Base-by-base conservation (phyloP, 2,888 invertebrate genomes). In the Magallana nippona region DNA sequence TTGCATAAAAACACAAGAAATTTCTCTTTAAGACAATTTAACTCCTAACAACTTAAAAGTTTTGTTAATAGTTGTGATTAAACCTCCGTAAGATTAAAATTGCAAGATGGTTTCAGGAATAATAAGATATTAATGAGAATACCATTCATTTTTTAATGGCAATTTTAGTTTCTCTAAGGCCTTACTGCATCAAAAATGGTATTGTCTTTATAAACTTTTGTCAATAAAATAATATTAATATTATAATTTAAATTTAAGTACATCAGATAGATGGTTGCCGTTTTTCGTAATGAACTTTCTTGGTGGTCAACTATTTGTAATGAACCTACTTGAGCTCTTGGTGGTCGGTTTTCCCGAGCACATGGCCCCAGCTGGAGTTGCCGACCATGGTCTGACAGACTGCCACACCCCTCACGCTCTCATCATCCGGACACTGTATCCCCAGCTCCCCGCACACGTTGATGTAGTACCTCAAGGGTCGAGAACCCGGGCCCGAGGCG, bases 361-460 rank as follows among this genome's bases (percentile, higher is more conserved):
- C 82, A 77, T 85, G 81, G 17, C 86, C 88, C 84, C 86, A 89
- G 8, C 79, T n/a, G 0, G 83, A 60, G 55, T 87, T 83, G 0
- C 78, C 78, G 55, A 63, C 63, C 77, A 87, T 88, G 1, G 83
- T 87, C 86, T 91, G 91, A 84, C 92, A 92, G 8, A 86, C 91
- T 11, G 90, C 79, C 11, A 87, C 84, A 19, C 79, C 19, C 2
- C 44, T 60, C 11, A 22, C 44, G 27, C 88, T 83, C 0, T 83
- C 78, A 0, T 82, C 55, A 15, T 87, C 83, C 10, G 91, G 91
- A 86, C 92, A 92, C 1, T 77, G 79, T 0, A 89, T 87, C 2
- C 88, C 88, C 2, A 92, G 81, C 27, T 87, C 87, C 2, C 82
- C 91, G 88, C 93, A 93, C 32, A 93, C 89, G 84, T 92, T 92